Conservation (phyloP, 2,113 vertebrate species). For the Hyperoodon ampullatus region DNA sequence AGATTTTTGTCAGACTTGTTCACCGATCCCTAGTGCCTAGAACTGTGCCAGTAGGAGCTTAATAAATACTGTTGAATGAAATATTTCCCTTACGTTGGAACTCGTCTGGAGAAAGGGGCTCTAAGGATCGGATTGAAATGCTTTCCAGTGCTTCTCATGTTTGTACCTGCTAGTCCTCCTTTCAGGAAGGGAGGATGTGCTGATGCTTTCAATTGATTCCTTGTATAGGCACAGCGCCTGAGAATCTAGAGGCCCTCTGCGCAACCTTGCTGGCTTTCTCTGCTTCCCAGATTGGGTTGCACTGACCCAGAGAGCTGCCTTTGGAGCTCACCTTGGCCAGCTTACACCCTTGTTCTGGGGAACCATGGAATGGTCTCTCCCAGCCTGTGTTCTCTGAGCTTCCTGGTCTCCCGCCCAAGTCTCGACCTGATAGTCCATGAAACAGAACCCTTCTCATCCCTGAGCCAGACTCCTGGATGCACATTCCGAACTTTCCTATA, state of each 20-base stretch:
- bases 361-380: not conserved
- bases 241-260: not conserved
- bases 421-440: not conserved
- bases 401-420: not conserved
- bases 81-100: not conserved
- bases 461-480: no score
- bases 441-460: not conserved
- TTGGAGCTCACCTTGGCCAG: not conserved
- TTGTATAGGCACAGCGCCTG: fast-evolving
- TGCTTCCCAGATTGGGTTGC: not conserved
- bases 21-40: not conserved
- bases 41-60: not conserved
- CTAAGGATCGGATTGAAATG: not conserved
- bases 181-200: not conserved
- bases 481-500: not conserved
- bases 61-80: not conserved
- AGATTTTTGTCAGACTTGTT: not conserved
- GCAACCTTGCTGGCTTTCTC: not conserved
- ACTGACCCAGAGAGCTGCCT: not conserved
- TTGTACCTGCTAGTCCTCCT: not conserved
- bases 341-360: not conserved
- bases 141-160: not conserved
- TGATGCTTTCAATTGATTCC: not conserved
- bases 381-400: not conserved
- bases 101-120: not conserved